Conservation (phyloP, 2,113 vertebrate genomes). For the Haemorhous mexicanus region DNA sequence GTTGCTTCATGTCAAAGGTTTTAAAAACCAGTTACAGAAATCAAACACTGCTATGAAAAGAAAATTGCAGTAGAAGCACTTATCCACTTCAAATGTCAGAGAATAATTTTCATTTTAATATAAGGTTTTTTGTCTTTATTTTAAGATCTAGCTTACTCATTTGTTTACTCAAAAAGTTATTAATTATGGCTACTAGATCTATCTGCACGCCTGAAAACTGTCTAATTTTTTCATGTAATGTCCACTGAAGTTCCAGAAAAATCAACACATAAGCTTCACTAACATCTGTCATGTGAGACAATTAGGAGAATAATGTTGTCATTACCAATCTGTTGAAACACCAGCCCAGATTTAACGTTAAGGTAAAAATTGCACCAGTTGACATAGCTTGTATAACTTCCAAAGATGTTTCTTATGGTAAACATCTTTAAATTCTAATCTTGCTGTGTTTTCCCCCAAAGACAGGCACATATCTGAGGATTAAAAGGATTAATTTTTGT, state of each 20-base stretch:
- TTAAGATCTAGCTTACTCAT: neutral
- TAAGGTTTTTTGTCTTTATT: neutral
- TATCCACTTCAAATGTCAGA: constrained; percentile 11
- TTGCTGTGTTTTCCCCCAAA: neutral
- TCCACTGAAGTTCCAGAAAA: neutral
- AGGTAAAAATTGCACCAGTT: neutral
- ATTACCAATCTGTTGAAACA: neutral
- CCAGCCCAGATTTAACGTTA: neutral
- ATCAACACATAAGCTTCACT: neutral
- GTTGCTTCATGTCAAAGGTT: constrained; percentile 35
- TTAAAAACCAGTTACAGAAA: constrained; percentile 19
- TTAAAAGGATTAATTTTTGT: neutral
- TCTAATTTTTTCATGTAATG: neutral
- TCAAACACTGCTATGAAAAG: neutral
- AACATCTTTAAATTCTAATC: neutral
- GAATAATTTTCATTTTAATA: constrained; percentile 27
- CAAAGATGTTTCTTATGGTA: neutral
- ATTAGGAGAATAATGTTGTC: neutral
- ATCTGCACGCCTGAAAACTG: neutral
- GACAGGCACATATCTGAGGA: neutral
- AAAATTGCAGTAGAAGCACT: constrained; percentile 26
- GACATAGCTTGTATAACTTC: neutral
- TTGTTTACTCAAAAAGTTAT: neutral
- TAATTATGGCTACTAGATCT: neutral
- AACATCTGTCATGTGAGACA: neutral